These are phyloP conservation scores for Cirrhinus mrigala DNA, from an alignment of 2,797 vertebrate genomes.

Conservation along the genomic window DNA sequence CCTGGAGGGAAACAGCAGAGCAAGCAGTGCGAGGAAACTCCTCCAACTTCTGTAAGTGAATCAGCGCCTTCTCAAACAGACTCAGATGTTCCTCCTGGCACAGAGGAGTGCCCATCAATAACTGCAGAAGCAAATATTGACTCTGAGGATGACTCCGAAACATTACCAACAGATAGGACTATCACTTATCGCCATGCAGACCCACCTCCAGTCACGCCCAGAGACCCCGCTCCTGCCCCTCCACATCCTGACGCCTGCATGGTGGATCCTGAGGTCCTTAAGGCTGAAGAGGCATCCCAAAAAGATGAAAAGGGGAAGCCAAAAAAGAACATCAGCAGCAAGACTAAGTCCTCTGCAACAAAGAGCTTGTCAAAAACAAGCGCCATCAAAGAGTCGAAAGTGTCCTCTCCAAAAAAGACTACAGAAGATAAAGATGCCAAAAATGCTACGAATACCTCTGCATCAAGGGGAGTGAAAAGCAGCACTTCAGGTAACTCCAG, in stretches of 20 bases:
- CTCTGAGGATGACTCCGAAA: constrained; percentile 97
- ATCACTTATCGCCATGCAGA: constrained; percentile 92
- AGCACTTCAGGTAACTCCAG: constrained; percentile 82
- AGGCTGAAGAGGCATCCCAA: constrained; percentile 88
- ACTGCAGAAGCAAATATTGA: constrained; percentile 98
- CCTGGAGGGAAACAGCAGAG: constrained; percentile 86
- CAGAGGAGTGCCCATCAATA: constrained; percentile 97
- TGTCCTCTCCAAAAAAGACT: constrained; percentile 90
- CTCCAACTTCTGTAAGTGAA: constrained; percentile 95
- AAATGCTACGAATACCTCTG: constrained; percentile 93
- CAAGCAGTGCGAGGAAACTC: constrained; percentile 95
- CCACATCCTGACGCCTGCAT: constrained; percentile 93
- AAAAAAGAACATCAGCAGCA: constrained; percentile 88
- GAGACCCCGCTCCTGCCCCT: constrained; percentile 89
- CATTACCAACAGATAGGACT: constrained; percentile 95
- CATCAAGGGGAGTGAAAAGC: constrained; percentile 89
- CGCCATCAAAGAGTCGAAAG: constrained; percentile 87
- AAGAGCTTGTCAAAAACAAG: constrained; percentile 86
- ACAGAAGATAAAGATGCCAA: constrained; percentile 94
- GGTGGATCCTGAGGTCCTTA: constrained; percentile 93
- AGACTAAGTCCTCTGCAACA: constrained; percentile 90
- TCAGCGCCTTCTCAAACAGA: constrained; percentile 95
- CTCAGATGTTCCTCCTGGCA: constrained; percentile 95
- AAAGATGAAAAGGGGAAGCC: constrained; percentile 88
- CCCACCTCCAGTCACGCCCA: constrained; percentile 86